Percentiles rank a stretch among this genome's conserved stretches.
These are phyloP conservation scores for Varanus salvator DNA, from an alignment of 2,113 vertebrate genomes.

Conservation along the genomic window DNA sequence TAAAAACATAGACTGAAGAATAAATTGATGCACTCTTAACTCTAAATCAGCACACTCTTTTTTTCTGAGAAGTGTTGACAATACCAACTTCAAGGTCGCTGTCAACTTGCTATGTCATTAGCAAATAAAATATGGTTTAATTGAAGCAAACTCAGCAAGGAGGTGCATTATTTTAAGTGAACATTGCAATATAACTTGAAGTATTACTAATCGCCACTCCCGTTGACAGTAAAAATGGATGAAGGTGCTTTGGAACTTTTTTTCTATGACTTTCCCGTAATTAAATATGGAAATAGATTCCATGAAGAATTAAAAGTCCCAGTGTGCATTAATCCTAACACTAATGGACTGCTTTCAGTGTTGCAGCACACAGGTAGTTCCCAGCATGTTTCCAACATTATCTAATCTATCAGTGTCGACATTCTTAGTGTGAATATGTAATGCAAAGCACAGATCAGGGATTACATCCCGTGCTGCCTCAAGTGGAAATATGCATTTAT, in stretches of 20 bases:
- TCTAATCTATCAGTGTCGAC: slow-evolving; percentile 68
- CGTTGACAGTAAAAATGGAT: slow-evolving; percentile 89
- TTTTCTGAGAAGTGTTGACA: slow-evolving; percentile 80
- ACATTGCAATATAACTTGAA: slow-evolving; percentile 85
- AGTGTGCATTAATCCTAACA: slow-evolving; percentile 79
- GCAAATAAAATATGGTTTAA: slow-evolving; percentile 90
- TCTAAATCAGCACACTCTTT: slow-evolving; percentile 80
- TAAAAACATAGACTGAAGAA: slow-evolving; percentile 74
- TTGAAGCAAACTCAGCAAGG: slow-evolving; percentile 86
- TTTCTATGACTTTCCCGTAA: slow-evolving; percentile 81
- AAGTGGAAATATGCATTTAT: slow-evolving; percentile 26
- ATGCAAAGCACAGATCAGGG: slow-evolving; percentile 46
- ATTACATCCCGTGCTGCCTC: slow-evolving; percentile 35
- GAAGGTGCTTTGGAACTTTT: slow-evolving; percentile 80
- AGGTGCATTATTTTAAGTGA: slow-evolving; percentile 90
- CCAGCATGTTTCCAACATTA: slow-evolving; percentile 64
- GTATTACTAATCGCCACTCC: slow-evolving; percentile 86
- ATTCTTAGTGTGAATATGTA: slow-evolving; percentile 50
- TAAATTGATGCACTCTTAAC: slow-evolving; percentile 79
- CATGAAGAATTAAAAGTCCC: slow-evolving; percentile 81
- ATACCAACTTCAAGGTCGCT: slow-evolving; percentile 87
- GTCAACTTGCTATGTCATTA: slow-evolving; percentile 88
- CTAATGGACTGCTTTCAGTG: slow-evolving; percentile 80
- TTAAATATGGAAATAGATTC: slow-evolving; percentile 89
- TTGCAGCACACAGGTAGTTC: slow-evolving; percentile 71